Percentiles rank a stretch among this genome's conserved stretches.
Evolutionary conservation across 2,113 vertebrate species (phyloP).

Genomic region (Montifringilla adamsi): DNA sequence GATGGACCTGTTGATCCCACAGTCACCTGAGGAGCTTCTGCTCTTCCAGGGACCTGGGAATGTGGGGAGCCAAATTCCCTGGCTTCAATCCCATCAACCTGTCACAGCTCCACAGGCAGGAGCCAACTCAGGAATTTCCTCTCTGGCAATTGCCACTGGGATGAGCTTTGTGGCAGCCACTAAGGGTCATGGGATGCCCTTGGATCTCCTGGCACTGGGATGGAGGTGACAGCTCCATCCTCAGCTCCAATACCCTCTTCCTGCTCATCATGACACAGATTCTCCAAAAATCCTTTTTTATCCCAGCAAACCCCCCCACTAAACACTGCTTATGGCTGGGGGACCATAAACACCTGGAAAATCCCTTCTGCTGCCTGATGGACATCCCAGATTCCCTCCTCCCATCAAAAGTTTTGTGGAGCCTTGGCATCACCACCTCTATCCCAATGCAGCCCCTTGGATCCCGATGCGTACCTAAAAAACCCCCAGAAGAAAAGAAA

Average conservation of each 20-base stretch:
- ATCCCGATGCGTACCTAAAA: accelerated
- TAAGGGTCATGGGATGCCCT: neutral
- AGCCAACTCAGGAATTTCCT: neutral
- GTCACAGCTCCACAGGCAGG: neutral
- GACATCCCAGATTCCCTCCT: neutral
- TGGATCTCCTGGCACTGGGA: neutral
- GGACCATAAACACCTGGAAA: neutral
- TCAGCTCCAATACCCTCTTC: neutral
- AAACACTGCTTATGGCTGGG: no score
- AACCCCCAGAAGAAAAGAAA: neutral
- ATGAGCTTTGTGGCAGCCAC: neutral
- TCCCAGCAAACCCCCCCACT: neutral
- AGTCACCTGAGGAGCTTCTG: neutral
- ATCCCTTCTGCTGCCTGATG: neutral
- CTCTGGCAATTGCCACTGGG: neutral
- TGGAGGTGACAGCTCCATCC: neutral
- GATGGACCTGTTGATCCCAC: neutral
- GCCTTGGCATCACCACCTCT: accelerated
- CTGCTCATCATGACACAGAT: neutral
- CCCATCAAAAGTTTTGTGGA: neutral
- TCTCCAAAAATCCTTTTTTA: neutral
- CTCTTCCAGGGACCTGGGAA: neutral
- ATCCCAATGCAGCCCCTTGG: accelerated
- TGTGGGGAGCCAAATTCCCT: neutral
- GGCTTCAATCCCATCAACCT: neutral